phyloP scores from a whole-genome alignment of 2,797 vertebrate species.

The Tenualosa thibaudeaui region DNA sequence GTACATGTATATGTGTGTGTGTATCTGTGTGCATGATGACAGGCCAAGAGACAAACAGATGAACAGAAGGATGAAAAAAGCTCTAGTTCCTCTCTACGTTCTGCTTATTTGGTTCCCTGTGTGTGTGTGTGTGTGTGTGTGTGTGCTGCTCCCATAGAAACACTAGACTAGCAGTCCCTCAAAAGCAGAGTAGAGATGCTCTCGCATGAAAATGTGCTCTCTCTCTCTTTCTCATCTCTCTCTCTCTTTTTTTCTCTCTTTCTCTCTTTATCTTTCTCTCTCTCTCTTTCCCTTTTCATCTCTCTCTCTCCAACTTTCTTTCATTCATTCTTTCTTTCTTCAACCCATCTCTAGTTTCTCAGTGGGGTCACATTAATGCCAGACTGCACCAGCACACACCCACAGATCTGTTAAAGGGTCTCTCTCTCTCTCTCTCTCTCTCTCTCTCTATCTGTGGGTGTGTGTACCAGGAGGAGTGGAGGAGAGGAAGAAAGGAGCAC shows the following conservation, averaged over 20 bases:
- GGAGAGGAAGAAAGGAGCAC: too few relatives aligned
- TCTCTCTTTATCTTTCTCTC: neutral
- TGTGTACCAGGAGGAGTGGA: too few relatives aligned
- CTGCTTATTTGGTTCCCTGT: neutral
- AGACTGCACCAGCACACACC: constrained; percentile 29
- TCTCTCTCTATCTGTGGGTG: too few relatives aligned
- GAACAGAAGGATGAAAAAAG: too few relatives aligned
- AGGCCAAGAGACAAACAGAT: too few relatives aligned
- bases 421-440: too few relatives aligned
- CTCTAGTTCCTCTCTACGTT: too few relatives aligned
- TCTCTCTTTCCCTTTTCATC: neutral
- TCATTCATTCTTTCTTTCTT: neutral
- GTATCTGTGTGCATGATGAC: too few relatives aligned
- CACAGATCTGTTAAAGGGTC: constrained; percentile 29
- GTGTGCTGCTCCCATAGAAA: neutral
- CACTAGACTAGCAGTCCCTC: neutral
- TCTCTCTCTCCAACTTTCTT: neutral
- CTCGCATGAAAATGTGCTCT: constrained; percentile 34
- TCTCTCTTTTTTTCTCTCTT: neutral
- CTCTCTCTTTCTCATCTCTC: neutral
- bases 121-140: neutral
- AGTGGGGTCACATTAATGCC: constrained; percentile 40
- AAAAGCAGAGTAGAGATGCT: neutral
- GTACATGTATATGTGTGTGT: too few relatives aligned
- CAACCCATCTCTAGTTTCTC: neutral